A percentile compares a stretch with the other conserved stretches of the same genome.
Conservation (phyloP, 1,140 invertebrate species). For the Caenorhabditis inopinata region DNA sequence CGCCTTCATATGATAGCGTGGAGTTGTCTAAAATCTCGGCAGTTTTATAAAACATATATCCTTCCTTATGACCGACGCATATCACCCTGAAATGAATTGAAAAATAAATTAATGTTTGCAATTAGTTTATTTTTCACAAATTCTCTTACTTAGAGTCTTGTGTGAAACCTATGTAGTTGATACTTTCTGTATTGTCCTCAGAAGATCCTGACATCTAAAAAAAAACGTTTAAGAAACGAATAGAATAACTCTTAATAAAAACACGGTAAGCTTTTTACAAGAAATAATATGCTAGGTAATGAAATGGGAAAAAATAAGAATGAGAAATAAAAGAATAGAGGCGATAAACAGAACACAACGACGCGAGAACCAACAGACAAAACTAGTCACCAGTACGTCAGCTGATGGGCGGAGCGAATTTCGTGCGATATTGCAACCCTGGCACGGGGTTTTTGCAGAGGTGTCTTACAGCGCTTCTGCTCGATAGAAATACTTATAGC, state of each 20-base stretch:
- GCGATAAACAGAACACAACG: neutral
- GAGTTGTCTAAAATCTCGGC: slow-evolving; percentile 11
- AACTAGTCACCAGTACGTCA: slow-evolving; percentile 22
- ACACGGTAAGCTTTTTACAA: too few species aligned
- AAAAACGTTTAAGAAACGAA: neutral
- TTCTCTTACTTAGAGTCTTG: slow-evolving; percentile 47
- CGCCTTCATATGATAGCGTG: slow-evolving; percentile 11
- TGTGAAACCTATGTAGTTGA: slow-evolving; percentile 49
- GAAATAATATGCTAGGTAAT: neutral
- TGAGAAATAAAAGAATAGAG: neutral
- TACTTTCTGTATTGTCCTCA: neutral
- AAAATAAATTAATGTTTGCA: neutral
- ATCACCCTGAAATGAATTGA: neutral
- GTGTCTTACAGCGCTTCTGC: neutral
- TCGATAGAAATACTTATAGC: too few species aligned
- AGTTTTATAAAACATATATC: slow-evolving; percentile 42
- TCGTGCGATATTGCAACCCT: neutral
- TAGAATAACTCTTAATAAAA: too few species aligned
- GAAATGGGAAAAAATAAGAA: neutral
- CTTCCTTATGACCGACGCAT: slow-evolving; percentile 39
- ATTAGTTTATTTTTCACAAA: neutral
- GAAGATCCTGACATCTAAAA: neutral
- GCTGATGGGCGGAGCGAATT: neutral
- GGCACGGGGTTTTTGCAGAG: neutral
- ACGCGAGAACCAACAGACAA: neutral